A percentile compares a stretch with the other conserved stretches of the same genome.
Conservation (phyloP, 2,888 invertebrate species). For the Cryptus armator region DNA sequence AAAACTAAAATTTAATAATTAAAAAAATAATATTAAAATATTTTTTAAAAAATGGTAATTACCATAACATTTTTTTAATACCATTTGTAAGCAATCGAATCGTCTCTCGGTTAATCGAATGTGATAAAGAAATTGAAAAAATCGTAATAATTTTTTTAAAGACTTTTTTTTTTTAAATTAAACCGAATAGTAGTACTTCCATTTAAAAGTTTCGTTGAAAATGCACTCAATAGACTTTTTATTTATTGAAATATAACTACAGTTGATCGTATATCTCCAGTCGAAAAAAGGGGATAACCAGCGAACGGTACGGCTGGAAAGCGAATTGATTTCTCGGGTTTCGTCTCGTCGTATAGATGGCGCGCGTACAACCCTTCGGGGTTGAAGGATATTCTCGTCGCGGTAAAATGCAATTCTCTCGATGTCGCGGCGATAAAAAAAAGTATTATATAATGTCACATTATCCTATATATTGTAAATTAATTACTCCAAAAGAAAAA, state of each 20-base stretch:
- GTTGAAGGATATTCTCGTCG: conserved; percentile 5
- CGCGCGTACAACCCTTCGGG: conserved; percentile 2
- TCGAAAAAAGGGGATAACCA: background rate
- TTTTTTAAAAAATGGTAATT: too few species aligned
- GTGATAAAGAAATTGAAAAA: background rate
- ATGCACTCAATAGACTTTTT: background rate
- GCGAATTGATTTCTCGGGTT: background rate
- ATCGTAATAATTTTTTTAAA: too few species aligned
- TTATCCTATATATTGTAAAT: background rate
- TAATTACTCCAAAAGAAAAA: background rate
- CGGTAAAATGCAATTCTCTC: background rate
- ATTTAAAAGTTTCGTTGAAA: background rate
- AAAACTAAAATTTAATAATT: background rate
- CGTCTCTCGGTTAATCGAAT: background rate
- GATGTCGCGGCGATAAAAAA: background rate
- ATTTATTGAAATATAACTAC: background rate
- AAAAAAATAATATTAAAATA: background rate
- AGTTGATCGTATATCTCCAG: background rate
- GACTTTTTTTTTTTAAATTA: background rate
- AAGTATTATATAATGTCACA: background rate
- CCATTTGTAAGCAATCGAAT: background rate
- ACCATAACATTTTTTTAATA: background rate
- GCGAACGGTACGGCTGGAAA: background rate
- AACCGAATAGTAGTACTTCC: background rate
- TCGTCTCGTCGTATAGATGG: background rate